Conservation (phyloP, 1,140 invertebrate species). For the Diuraphis noxia region DNA sequence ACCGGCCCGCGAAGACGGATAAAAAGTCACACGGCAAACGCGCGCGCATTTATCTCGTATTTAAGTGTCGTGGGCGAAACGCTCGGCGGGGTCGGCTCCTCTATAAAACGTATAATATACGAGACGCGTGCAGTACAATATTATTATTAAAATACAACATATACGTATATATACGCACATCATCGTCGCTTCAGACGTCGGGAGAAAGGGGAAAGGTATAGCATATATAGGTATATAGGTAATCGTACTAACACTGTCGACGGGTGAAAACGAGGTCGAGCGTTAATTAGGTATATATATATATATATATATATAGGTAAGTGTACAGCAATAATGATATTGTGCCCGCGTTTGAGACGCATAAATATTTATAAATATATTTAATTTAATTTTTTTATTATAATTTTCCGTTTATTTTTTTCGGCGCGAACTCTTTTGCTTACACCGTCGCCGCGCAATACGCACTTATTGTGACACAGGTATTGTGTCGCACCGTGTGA, state of each 20-base stretch:
- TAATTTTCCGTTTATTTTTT: background rate
- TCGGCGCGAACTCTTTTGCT: background rate
- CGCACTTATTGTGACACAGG: background rate
- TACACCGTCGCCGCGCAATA: background rate
- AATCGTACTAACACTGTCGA: too few species aligned
- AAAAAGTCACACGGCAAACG: constrained; percentile 5
- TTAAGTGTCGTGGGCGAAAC: constrained; percentile 31
- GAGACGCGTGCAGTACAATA: background rate
- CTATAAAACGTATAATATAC: background rate
- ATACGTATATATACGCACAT: background rate
- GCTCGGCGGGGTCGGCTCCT: background rate
- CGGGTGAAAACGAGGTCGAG: constrained; percentile 45
- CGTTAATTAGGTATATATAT: background rate
- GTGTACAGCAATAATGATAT: background rate
- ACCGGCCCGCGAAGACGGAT: background rate
- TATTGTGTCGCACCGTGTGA: too few species aligned
- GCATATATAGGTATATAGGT: too few species aligned
- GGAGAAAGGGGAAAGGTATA: constrained; percentile 39
- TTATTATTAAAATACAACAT: background rate
- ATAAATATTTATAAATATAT: background rate
- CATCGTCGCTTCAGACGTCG: background rate
- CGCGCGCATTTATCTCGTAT: constrained; percentile 20
- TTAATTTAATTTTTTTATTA: constrained; percentile 29
- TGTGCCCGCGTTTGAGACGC: background rate
- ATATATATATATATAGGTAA: too few species aligned